Evolutionary conservation across 1,140 invertebrate genomes (phyloP).

Genomic region (Drosophila hydei): DNA sequence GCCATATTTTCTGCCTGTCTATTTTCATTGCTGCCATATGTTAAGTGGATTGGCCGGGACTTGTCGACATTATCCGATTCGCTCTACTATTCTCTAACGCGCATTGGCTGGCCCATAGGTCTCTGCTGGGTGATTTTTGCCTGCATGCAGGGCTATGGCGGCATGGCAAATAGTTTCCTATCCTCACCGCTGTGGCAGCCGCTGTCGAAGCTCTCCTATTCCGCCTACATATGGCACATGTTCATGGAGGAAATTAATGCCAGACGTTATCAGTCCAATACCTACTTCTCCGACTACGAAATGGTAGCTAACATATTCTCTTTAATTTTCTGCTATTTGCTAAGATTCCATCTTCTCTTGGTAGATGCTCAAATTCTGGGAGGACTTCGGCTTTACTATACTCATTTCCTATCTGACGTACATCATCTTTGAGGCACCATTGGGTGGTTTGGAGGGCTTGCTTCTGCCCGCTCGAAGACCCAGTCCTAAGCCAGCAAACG

Average conservation of each 20-base stretch:
- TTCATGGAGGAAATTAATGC: conserved; percentile 60
- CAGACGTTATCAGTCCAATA: conserved; percentile 31
- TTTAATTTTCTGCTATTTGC: conserved; percentile 24
- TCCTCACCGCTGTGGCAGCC: conserved; percentile 85
- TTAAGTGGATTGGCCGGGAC: conserved; percentile 44
- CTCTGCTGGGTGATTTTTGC: conserved; percentile 89
- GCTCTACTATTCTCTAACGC: conserved; percentile 87
- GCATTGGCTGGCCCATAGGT: conserved; percentile 86
- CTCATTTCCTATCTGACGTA: conserved; percentile 50
- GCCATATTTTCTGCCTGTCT: conserved; percentile 58
- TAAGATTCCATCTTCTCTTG: background rate
- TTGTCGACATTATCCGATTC: conserved; percentile 84
- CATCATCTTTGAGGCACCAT: conserved; percentile 53
- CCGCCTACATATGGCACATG: conserved; percentile 85
- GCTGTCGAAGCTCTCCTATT: conserved; percentile 84
- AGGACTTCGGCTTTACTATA: conserved; percentile 60
- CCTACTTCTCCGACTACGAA: conserved; percentile 62
- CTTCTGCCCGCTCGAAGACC: conserved; percentile 15
- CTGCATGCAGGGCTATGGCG: conserved; percentile 87
- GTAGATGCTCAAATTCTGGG: conserved; percentile 64
- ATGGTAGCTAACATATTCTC: conserved; percentile 32
- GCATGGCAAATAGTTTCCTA: conserved; percentile 85
- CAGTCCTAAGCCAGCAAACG: background rate
- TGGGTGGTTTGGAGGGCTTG: conserved; percentile 52
- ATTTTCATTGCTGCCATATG: conserved; percentile 66